These are phyloP conservation scores for Centropristis striata DNA, from an alignment of 2,113 vertebrate species.

Conservation along the genomic window DNA sequence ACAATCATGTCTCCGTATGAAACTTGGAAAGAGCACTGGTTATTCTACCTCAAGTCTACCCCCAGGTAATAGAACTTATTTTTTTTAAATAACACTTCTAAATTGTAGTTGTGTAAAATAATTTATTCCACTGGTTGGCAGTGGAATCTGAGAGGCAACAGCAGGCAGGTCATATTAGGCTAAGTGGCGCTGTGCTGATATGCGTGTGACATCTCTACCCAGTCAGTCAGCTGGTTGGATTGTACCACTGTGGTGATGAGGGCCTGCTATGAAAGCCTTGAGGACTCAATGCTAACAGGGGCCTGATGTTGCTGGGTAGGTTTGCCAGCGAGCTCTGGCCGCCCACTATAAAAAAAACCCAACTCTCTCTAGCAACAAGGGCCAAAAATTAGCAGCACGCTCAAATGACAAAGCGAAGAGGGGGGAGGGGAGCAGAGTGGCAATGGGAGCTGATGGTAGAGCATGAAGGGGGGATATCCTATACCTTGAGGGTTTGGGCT, in stretches of 20 bases:
- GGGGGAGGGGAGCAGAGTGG: not conserved
- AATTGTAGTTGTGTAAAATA: not conserved
- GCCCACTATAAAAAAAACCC: slow-evolving; percentile 75
- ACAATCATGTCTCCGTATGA: too few species aligned
- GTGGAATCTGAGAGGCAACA: slow-evolving; percentile 20
- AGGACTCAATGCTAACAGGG: slow-evolving; percentile 69
- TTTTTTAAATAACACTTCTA: too few species aligned
- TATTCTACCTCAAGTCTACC: not conserved
- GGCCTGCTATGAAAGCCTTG: slow-evolving; percentile 56
- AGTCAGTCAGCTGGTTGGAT: slow-evolving; percentile 44
- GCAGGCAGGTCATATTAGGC: slow-evolving; percentile 47
- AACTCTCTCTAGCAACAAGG: slow-evolving; percentile 86
- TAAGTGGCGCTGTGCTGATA: slow-evolving; percentile 41
- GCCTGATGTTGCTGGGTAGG: slow-evolving; percentile 75
- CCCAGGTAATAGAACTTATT: too few species aligned
- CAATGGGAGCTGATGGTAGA: slow-evolving; percentile 53
- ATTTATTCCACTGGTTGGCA: not conserved
- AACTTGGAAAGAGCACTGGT: too few species aligned
- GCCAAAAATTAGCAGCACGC: slow-evolving; percentile 77
- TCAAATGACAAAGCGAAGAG: slow-evolving; percentile 75
- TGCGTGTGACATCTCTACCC: slow-evolving; percentile 44
- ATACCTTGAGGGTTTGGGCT: slow-evolving; percentile 65
- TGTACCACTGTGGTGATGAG: slow-evolving; percentile 47
- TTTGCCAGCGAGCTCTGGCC: slow-evolving; percentile 35
- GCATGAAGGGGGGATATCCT: slow-evolving; percentile 70